phyloP scores from a whole-genome alignment of 2,888 invertebrate genomes.

The Drosophila kuntzei region DNA sequence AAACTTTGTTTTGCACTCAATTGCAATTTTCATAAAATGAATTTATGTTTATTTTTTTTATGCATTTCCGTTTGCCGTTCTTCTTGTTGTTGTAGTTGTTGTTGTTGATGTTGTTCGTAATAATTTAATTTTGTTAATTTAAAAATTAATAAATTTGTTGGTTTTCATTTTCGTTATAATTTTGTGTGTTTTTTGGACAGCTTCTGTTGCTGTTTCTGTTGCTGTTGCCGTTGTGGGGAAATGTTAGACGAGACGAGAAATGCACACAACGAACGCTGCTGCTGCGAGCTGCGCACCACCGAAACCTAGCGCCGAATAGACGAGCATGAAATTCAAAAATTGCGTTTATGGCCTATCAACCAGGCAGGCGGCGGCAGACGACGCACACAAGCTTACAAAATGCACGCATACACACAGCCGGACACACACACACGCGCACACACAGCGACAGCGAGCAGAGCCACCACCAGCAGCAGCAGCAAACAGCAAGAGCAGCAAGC shows the following conservation, averaged over 20 bases:
- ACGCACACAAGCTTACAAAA: constrained; percentile 50
- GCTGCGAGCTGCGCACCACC: constrained; percentile 85
- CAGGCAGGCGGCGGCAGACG: constrained; percentile 55
- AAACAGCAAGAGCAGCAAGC: constrained; percentile 48
- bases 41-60: constrained; percentile 46
- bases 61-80: constrained; percentile 49
- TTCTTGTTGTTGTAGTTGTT: constrained; percentile 2
- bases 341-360: constrained; percentile 84
- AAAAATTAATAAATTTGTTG: constrained; percentile 23
- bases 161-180: constrained; percentile 26
- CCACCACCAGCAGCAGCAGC: constrained; percentile 49
- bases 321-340: constrained; percentile 85
- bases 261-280: constrained; percentile 82
- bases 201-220: constrained; percentile 33
- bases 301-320: constrained; percentile 86
- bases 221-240: constrained; percentile 60
- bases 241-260: constrained; percentile 83
- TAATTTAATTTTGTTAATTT: constrained; percentile 17
- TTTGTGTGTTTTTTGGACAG: constrained; percentile 31
- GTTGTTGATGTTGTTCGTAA: constrained; percentile 12
- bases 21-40: constrained; percentile 20
- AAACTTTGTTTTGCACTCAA: constrained; percentile 26
- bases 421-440: constrained; percentile 13
- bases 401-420: constrained; percentile 51
- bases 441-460: constrained; percentile 45